These are phyloP conservation scores for Ageneiosus marmoratus DNA, from an alignment of 2,113 vertebrate species.

Conservation along the genomic window DNA sequence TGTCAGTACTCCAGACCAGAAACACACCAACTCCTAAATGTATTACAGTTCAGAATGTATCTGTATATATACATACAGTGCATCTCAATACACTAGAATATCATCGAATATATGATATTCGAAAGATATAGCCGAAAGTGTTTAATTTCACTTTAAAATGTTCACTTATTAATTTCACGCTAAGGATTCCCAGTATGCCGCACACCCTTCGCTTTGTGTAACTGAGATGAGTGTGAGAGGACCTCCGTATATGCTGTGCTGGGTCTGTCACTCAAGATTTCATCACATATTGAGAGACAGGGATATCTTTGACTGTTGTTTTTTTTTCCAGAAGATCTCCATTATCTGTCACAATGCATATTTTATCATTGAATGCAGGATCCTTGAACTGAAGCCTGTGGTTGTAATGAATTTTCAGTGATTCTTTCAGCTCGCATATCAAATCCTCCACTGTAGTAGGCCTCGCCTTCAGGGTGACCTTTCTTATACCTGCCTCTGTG, in stretches of 20 bases:
- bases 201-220: too few species aligned
- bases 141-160: too few species aligned
- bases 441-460: constrained; percentile 28
- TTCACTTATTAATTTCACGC: too few species aligned
- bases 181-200: too few species aligned
- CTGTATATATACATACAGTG: too few species aligned
- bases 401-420: constrained; percentile 17
- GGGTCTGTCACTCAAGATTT: not conserved
- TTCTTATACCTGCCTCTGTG: constrained; percentile 28
- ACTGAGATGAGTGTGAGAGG: constrained; percentile 9
- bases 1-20: not conserved
- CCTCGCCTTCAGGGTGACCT: constrained; percentile 21
- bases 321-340: constrained; percentile 29
- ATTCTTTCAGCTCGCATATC: constrained; percentile 1
- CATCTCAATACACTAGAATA: too few species aligned
- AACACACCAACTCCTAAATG: not conserved
- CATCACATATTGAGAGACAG: not conserved
- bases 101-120: too few species aligned
- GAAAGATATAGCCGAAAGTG: too few species aligned
- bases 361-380: constrained; percentile 24
- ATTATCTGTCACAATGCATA: constrained; percentile 38
- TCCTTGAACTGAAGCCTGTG: constrained; percentile 28
- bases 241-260: constrained; percentile 41
- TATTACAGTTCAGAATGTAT: too few species aligned
- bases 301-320: constrained; percentile 25